These are phyloP conservation scores for Thera britannica DNA, from an alignment of 2,888 invertebrate genomes.

Conservation along the genomic window DNA sequence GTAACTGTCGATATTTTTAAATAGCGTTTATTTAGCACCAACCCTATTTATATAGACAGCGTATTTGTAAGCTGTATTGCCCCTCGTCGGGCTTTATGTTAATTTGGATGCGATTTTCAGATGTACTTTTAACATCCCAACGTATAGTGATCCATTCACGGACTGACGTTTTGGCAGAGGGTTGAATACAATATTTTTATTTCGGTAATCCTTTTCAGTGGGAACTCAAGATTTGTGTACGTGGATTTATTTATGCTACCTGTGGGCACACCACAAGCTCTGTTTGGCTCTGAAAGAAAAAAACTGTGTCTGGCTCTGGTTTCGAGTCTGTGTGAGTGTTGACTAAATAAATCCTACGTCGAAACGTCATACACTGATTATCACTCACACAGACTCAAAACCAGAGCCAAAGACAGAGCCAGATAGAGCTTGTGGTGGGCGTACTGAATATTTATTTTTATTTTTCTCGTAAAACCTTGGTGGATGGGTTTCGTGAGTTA, in stretches of 20 bases:
- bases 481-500: no score
- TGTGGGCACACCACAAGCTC: no score
- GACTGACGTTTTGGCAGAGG: slow-evolving; percentile 30
- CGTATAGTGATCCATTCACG: slow-evolving; percentile 48
- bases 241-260: neutral
- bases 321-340: no score
- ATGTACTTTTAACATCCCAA: slow-evolving; percentile 59
- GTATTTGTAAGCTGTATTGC: slow-evolving; percentile 57
- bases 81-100: slow-evolving; percentile 62
- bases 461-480: no score
- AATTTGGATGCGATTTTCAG: slow-evolving; percentile 62
- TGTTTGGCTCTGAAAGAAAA: no score
- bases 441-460: no score
- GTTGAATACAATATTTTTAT: slow-evolving; percentile 23
- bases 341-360: no score
- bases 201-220: slow-evolving; percentile 20
- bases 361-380: no score
- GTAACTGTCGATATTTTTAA: neutral
- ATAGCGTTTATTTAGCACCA: slow-evolving; percentile 35
- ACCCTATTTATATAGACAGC: slow-evolving; percentile 53
- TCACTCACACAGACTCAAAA: no score
- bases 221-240: slow-evolving; percentile 3
- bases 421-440: no score
- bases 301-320: no score
- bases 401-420: no score